Evolutionary conservation across 2,888 invertebrate genomes (phyloP), one percentile per base, ranked within the genome.

Genomic region (Caenorhabditis japonica): DNA sequence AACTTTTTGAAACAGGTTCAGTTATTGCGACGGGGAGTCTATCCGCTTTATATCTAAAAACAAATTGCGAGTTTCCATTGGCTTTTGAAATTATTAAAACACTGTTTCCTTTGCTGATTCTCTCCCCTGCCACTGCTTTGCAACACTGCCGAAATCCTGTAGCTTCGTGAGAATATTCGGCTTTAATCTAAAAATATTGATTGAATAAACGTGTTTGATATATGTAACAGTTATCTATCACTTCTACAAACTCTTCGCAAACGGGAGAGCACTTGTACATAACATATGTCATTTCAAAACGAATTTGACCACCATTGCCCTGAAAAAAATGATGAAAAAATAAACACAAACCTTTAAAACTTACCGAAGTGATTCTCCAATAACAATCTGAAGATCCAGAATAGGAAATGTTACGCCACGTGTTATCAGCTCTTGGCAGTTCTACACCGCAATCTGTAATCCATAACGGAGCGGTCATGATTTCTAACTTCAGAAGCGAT

Each of bases 241-340:
- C 76, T 46, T 80, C 79, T 0, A 80, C 76, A 58, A 74, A 80
- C 33, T 80, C 79, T 41, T 80, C 77, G 46, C 79, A 80, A 10
- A 66, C 71, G 0, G 75, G 79, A 19, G 68, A 61, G 33, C 79
- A 80, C 56, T 64, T 71, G 47, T 71, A 80, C 36, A 59, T 55
- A 1, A 77, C 71, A 23, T 55, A 36, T 0, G 77, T 74, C 4
- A 74, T 8, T 59, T 77, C 75, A 55, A 74, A 77, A 0, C 74
- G 60, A 8, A 80, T 61, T 38, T 55, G 56, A 3, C 59, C 66
- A 7, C 62, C 62, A 13, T 66, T 61, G 3, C 59, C 49, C 76
- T 76, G 23, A 53, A 74, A 51, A 21, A 43, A 58, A 36, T 12
- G 12, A n/a, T 30, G 19, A 21, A 10, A 34, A 33, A 12, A 15